Base-by-base conservation (phyloP, 2,888 invertebrate species). In the Napeogenes inachia region DNA sequence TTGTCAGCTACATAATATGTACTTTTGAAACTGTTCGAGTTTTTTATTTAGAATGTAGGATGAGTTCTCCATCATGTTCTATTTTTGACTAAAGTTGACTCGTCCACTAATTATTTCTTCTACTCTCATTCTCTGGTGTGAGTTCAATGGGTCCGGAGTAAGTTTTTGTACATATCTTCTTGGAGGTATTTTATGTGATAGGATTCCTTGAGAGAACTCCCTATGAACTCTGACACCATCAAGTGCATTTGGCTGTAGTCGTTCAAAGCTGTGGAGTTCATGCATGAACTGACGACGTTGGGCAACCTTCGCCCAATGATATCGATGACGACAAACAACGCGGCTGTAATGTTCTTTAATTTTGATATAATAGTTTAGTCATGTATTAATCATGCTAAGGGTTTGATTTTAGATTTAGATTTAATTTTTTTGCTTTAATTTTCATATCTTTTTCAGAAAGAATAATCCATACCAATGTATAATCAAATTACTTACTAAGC, bases 161-260 rank as follows among this genome's bases (percentile, higher is more conserved):
- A 90, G 68, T 63, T 88, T 89, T 66, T 89, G 88, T 45, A 90
- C 78, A 64, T 91, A 90, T 2, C 88, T 73, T 21, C 87, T 78
- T 3, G 84, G 78, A 45, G 92, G 86, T 64, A 92, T 86, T 38
- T 78, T 81, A 66, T 92, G 91, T 4, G 92, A 91, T n/a, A 91
- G 76, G 54, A 91, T 87, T 50, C 91, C 91, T 70, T 90, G 87
- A 55, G 92, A 92, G 77, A 94, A 94, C 73, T 93, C 92, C 38
- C 94, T 81, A 72, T 94, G 93, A 13, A 94, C 91, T 73, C 93
- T 83, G 0, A 93, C 92, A 13, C 94, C 93, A 63, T 93, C 93
- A 63, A 94, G 74, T 2, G 94, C 94, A 71, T 91, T 92, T 6
- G 91, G 81, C 74, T 94, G 94, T 60, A 93, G 87, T 67, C 88